Evolutionary conservation across 2,797 vertebrate genomes (phyloP).

Genomic region (Podarcis lilfordi): DNA sequence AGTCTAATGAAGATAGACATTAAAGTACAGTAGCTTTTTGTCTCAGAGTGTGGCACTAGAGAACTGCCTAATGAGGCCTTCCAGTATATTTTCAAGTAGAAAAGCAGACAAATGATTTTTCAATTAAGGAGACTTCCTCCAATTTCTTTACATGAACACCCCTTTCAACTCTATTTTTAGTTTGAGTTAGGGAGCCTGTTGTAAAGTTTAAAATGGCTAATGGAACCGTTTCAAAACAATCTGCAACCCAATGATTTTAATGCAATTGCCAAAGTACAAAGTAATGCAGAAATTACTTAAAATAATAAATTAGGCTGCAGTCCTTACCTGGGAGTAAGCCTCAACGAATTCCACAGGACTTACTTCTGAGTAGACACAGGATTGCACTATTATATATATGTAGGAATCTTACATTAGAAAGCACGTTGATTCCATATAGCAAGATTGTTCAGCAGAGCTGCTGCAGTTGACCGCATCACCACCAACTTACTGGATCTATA

Average conservation of each 20-base stretch:
- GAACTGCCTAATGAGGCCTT: constrained; percentile 42
- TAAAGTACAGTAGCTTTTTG: constrained; percentile 38
- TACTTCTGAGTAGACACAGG: too few relatives aligned
- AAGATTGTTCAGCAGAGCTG: background rate
- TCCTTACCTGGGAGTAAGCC: too few relatives aligned
- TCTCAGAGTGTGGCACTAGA: constrained; percentile 10
- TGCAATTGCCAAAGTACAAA: constrained; percentile 36
- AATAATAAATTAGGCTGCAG: constrained; percentile 33
- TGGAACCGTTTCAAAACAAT: constrained; percentile 30
- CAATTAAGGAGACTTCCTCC: constrained; percentile 18
- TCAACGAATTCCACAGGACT: too few relatives aligned
- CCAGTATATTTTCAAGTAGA: constrained; percentile 28
- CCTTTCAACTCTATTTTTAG: constrained; percentile 14
- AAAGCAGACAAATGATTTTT: constrained; percentile 40
- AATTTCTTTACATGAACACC: background rate
- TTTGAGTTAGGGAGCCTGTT: background rate
- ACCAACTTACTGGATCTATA: too few relatives aligned
- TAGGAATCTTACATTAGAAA: constrained; percentile 19
- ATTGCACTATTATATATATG: background rate
- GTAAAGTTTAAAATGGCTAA: constrained; percentile 28
- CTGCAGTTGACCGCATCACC: background rate
- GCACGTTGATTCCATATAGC: background rate
- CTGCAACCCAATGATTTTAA: constrained; percentile 28
- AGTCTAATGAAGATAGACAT: constrained; percentile 39
- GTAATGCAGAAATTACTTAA: constrained; percentile 11